Percentiles rank a stretch among this genome's conserved stretches.
phyloP scores from a whole-genome alignment of 2,797 vertebrate genomes.

The Rhodeus uyekii region DNA sequence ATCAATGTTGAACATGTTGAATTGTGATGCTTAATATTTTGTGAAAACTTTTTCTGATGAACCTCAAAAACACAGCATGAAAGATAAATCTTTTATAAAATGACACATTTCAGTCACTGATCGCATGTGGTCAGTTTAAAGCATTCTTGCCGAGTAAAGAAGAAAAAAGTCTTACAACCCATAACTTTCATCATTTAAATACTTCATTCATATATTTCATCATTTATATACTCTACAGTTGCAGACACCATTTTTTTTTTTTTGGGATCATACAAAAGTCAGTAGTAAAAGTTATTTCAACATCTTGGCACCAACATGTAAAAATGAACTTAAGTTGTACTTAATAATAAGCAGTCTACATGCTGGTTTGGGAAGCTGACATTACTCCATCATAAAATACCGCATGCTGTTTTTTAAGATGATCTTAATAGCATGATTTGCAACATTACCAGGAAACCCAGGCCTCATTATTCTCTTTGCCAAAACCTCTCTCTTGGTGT shows the following conservation, averaged over 20 bases:
- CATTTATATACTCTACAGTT: not conserved
- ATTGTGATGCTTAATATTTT: not conserved
- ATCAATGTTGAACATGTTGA: not conserved
- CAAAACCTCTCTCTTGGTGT: not conserved
- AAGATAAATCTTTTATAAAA: no score
- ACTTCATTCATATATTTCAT: not conserved
- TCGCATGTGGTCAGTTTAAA: not conserved
- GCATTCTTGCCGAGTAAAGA: not conserved
- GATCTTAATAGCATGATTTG: slow-evolving; percentile 1
- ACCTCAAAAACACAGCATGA: no score
- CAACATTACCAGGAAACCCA: not conserved
- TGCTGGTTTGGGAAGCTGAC: not conserved
- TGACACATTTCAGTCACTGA: not conserved
- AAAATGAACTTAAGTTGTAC: not conserved
- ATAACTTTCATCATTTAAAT: not conserved
- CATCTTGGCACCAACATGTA: not conserved
- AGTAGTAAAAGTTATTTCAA: not conserved
- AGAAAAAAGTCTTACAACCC: not conserved
- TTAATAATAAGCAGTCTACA: not conserved
- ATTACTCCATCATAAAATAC: not conserved
- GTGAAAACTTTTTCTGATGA: no score
- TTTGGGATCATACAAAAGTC: not conserved
- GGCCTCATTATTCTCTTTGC: slow-evolving; percentile 9
- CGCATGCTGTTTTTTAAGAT: not conserved
- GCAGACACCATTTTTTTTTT: not conserved